Evolutionary conservation across 2,113 vertebrate genomes (phyloP).

Genomic region (Campylorhamphus procurvoides): DNA sequence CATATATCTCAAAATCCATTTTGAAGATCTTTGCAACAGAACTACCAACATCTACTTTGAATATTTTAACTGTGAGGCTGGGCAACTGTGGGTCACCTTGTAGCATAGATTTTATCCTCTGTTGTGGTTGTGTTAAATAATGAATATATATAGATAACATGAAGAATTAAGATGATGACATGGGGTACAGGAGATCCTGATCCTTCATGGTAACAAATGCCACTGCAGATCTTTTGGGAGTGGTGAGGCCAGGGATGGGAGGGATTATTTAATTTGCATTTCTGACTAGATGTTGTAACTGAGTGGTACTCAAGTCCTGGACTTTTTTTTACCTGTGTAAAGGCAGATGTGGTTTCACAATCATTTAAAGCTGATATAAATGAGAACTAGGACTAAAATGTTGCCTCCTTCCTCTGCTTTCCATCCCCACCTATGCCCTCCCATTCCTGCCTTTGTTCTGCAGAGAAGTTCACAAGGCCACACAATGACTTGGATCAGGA

Average conservation of each 20-base stretch:
- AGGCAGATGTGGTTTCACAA: neutral
- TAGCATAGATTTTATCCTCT: neutral
- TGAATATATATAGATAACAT: neutral
- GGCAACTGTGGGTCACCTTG: neutral
- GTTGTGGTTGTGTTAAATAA: neutral
- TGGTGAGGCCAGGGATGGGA: neutral
- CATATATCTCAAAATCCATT: neutral
- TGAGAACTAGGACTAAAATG: neutral
- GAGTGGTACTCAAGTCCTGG: neutral
- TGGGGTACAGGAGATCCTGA: neutral
- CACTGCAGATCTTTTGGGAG: neutral
- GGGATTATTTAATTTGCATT: neutral
- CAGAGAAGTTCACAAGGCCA: neutral
- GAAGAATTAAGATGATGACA: neutral
- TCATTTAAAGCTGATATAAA: neutral
- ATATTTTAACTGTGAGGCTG: neutral
- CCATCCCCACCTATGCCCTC: neutral
- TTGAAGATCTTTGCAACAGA: neutral
- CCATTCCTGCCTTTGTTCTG: constrained; percentile 10
- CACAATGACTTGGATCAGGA: neutral
- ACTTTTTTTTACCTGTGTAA: neutral
- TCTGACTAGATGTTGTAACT: neutral
- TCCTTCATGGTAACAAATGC: neutral
- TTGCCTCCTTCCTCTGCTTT: constrained; percentile 20
- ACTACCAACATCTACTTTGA: neutral